Base-by-base conservation (phyloP, 2,797 vertebrate genomes). In the Thalassophryne amazonica region DNA sequence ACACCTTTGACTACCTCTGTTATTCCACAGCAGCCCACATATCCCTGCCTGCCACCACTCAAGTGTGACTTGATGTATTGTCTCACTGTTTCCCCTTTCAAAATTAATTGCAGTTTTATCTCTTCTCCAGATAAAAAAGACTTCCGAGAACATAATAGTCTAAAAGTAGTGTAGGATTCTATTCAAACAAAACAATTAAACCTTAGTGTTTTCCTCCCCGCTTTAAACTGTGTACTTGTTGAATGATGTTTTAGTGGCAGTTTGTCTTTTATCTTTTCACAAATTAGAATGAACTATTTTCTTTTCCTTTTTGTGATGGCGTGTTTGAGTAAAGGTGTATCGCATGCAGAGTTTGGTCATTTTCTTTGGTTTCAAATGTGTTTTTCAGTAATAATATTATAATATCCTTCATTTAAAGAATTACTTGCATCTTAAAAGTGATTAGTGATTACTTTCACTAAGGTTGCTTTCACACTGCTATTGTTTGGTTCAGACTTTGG, bases 81-180 rank as follows among this genome's bases (percentile, higher is more conserved):
- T 87, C 80, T 86, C 67, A 65, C 67, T 81, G 65, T 76, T 80
- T 74, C 52, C 49, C 47, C 73, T 79, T 78, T 80, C 71, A 72
- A 83, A 88, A 86, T 87, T 87, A 88, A 88, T 88, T 87, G 85
- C 79, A 72, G 75, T 86, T 83, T 86, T 85, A 86, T 89, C 85
- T 84, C 72, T 64, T 36, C 43, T 64, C n/a, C 63, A 80, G 76
- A 83, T 80, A 65, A 83, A 80, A 61, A 54, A 40, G 60, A 66
- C 70, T 60, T 43, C 70, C 23, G 66, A 71, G 63, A 82, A 74
- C 72, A 77, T 73, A 82, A 76, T 77, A 71, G 78, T 77, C 57
- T 76, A 75, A 84, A 85, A 78, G 78, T 74, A 83, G 67, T 79
- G 63, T 78, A n/a, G 69, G 57, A 66, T 83, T 78, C 59, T 68